Evolutionary conservation across 1,140 invertebrate species (phyloP).

Genomic region (Zaprionus nigranus): DNA sequence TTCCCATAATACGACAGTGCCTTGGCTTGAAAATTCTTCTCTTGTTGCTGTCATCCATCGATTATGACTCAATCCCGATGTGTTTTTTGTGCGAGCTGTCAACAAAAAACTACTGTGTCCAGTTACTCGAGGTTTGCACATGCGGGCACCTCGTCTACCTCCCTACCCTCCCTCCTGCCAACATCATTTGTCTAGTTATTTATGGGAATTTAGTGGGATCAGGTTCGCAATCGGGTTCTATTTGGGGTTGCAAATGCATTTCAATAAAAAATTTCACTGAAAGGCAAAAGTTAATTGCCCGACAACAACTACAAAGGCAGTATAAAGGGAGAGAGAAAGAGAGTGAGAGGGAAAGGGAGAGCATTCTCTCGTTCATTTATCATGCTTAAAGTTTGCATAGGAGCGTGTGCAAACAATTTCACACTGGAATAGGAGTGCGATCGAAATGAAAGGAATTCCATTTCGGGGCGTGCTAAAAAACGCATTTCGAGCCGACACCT

Average conservation of each 20-base stretch:
- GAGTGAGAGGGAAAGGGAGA: not conserved
- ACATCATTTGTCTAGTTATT: slow-evolving; percentile 65
- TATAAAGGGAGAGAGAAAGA: slow-evolving; percentile 37
- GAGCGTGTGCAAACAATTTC: slow-evolving; percentile 74
- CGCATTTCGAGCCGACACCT: slow-evolving; percentile 51
- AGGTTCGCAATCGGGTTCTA: slow-evolving; percentile 16
- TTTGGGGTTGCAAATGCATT: slow-evolving; percentile 69
- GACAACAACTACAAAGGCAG: slow-evolving; percentile 46
- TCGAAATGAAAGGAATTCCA: slow-evolving; percentile 58
- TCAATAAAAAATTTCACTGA: slow-evolving; percentile 63
- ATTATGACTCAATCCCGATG: slow-evolving; percentile 62
- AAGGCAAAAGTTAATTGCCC: slow-evolving; percentile 73
- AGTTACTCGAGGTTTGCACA: slow-evolving; percentile 31
- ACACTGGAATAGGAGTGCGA: slow-evolving; percentile 38
- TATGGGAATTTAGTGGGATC: slow-evolving; percentile 44
- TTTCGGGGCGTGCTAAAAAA: slow-evolving; percentile 68
- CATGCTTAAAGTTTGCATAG: slow-evolving; percentile 79
- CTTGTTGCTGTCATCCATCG: slow-evolving; percentile 36
- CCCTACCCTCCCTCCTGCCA: slow-evolving; percentile 15
- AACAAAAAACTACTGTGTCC: slow-evolving; percentile 12
- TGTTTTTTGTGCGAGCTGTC: slow-evolving; percentile 38
- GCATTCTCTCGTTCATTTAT: slow-evolving; percentile 63
- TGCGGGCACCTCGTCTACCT: slow-evolving; percentile 50
- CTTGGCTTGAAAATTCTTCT: not conserved
- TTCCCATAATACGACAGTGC: slow-evolving; percentile 47